Evolutionary conservation across 1,140 invertebrate genomes (phyloP).

Genomic region (Zaprionus inermis): DNA sequence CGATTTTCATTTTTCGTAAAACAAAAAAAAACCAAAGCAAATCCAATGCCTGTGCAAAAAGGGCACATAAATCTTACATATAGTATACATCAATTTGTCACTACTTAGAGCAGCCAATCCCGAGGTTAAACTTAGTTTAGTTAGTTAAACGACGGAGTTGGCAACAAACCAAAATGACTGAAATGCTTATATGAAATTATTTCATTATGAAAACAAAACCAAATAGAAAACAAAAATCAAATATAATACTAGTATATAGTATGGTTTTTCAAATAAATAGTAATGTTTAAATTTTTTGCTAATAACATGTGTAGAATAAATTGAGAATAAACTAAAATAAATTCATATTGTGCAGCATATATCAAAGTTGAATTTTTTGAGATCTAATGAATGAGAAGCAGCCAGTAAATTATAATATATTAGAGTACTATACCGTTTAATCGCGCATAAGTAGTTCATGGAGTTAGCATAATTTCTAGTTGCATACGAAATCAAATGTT

Average conservation of each 20-base stretch:
- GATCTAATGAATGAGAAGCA: slow-evolving; percentile 38
- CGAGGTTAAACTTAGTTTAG: slow-evolving; percentile 29
- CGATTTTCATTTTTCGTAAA: slow-evolving; percentile 34
- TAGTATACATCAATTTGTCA: slow-evolving; percentile 48
- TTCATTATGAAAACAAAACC: slow-evolving; percentile 64
- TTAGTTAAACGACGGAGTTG: slow-evolving; percentile 26
- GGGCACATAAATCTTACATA: slow-evolving; percentile 15
- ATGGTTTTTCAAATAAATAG: slow-evolving; percentile 60
- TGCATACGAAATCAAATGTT: slow-evolving; percentile 58
- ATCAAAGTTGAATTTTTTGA: slow-evolving; percentile 73
- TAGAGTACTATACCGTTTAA: slow-evolving; percentile 15
- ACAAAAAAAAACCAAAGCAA: slow-evolving; percentile 69
- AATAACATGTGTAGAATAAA: slow-evolving; percentile 57
- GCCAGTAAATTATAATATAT: slow-evolving; percentile 23
- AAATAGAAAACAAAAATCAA: slow-evolving; percentile 37
- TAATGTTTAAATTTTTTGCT: slow-evolving; percentile 57
- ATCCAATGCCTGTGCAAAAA: slow-evolving; percentile 61
- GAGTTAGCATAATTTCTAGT: slow-evolving; percentile 60
- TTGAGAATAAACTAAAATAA: slow-evolving; percentile 29
- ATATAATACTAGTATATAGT: slow-evolving; percentile 39
- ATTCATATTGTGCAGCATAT: slow-evolving; percentile 38
- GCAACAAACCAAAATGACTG: slow-evolving; percentile 63
- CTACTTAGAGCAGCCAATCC: slow-evolving; percentile 45
- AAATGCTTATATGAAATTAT: slow-evolving; percentile 76
- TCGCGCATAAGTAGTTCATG: slow-evolving; percentile 42